phyloP scores from a whole-genome alignment of 1,140 invertebrate species.

The Megathymus violae region DNA sequence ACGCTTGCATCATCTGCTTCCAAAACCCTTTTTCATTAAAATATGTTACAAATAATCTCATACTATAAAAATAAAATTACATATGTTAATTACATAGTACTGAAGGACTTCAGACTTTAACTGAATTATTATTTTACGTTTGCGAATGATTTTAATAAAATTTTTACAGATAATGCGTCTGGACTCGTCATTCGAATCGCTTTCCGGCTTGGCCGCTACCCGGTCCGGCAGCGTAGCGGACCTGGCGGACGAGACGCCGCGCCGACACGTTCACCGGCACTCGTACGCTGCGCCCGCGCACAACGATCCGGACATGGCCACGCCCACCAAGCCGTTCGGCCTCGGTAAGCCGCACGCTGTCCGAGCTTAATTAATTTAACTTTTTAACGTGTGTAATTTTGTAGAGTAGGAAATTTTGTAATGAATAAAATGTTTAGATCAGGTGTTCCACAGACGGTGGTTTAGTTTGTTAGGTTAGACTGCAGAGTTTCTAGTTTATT shows the following conservation, averaged over 20 bases:
- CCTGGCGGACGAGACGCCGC: slow-evolving; percentile 86
- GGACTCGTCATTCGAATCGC: slow-evolving; percentile 90
- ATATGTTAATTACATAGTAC: background rate
- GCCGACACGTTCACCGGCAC: slow-evolving; percentile 63
- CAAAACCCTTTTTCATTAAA: background rate
- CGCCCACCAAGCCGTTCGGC: slow-evolving; percentile 90
- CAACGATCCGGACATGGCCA: slow-evolving; percentile 80
- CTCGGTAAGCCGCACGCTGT: slow-evolving; percentile 86
- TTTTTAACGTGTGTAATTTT: background rate
- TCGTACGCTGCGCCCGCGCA: slow-evolving; percentile 80
- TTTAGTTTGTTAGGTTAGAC: slow-evolving; percentile 10
- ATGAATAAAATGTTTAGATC: slow-evolving; percentile 8
- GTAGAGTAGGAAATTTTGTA: background rate
- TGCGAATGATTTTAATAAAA: too few relatives aligned
- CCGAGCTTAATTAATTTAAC: too few relatives aligned
- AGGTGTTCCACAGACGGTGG: slow-evolving; percentile 3
- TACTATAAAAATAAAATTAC: background rate
- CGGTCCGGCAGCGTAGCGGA: slow-evolving; percentile 93
- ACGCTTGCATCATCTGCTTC: background rate
- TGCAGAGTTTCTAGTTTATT: slow-evolving; percentile 3
- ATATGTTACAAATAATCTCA: background rate
- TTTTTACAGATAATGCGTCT: slow-evolving; percentile 90
- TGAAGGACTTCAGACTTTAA: too few relatives aligned
- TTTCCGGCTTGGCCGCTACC: slow-evolving; percentile 85
- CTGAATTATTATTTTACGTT: too few relatives aligned